phyloP scores from a whole-genome alignment of 1,140 invertebrate genomes.

The Calosoma granatense region DNA sequence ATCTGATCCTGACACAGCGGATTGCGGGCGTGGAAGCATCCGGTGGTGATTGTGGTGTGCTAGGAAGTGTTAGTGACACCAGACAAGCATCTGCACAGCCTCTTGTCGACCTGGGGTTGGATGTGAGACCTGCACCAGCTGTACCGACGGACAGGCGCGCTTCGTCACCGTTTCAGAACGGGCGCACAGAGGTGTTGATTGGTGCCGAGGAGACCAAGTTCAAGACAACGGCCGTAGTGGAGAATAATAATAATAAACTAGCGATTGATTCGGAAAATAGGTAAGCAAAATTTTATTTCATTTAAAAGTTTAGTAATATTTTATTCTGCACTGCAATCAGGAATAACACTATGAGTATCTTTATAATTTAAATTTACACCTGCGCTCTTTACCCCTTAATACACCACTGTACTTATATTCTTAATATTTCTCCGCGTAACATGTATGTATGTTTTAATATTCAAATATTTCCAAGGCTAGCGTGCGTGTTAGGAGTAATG shows the following conservation, averaged over 20 bases:
- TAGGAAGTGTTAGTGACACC: background rate
- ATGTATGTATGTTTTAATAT: no score
- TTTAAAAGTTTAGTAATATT: background rate
- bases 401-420: no score
- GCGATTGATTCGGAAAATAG: slow-evolving; percentile 39
- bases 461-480: no score
- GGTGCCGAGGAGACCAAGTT: slow-evolving; percentile 48
- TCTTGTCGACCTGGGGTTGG: background rate
- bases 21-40: background rate
- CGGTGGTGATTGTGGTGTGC: background rate
- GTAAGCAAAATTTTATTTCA: slow-evolving; percentile 36
- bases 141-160: slow-evolving; percentile 39
- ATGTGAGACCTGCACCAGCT: background rate
- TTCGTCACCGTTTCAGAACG: slow-evolving; percentile 56
- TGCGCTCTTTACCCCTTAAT: no score
- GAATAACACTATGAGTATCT: no score
- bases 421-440: no score
- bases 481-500: no score
- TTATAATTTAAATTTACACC: no score
- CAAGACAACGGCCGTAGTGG: slow-evolving; percentile 43
- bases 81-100: background rate
- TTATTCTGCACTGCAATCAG: no score
- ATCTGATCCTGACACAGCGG: background rate
- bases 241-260: slow-evolving; percentile 42
- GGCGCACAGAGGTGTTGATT: slow-evolving; percentile 60